Conservation (phyloP, 2,888 invertebrate species). For the Xestoiulus laeticollis region DNA sequence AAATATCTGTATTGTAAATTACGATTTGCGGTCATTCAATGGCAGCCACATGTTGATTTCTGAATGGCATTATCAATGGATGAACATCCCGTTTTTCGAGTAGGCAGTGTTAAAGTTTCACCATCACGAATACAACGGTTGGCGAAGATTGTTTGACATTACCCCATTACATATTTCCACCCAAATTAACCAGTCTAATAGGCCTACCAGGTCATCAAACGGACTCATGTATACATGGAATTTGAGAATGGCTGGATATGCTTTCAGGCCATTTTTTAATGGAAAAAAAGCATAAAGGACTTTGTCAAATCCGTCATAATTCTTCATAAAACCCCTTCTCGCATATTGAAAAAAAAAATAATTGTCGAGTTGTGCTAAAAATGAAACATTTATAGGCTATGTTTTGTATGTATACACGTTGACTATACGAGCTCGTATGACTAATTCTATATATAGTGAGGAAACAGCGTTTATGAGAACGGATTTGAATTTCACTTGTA, state of each 20-base stretch:
- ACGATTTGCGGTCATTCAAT: no score
- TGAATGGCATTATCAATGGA: conserved; percentile 15
- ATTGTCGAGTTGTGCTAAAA: background rate
- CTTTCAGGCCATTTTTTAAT: no score
- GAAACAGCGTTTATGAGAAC: background rate
- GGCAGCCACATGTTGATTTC: background rate
- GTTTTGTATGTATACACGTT: background rate
- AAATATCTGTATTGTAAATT: no score
- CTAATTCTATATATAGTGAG: background rate
- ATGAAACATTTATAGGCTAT: background rate
- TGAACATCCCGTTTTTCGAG: background rate
- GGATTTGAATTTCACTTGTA: conserved; percentile 13
- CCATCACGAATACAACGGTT: background rate
- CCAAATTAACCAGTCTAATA: background rate
- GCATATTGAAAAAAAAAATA: background rate
- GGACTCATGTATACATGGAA: background rate
- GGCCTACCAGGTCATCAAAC: background rate
- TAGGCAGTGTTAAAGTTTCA: background rate
- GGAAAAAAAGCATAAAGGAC: no score
- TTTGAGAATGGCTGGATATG: no score
- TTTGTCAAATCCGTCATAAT: no score
- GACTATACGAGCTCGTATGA: background rate
- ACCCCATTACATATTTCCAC: conserved; percentile 2
- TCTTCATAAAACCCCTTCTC: no score
- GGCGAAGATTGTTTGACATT: background rate